These are phyloP conservation scores for Columba guinea DNA, from an alignment of 2,797 vertebrate genomes.

Conservation along the genomic window DNA sequence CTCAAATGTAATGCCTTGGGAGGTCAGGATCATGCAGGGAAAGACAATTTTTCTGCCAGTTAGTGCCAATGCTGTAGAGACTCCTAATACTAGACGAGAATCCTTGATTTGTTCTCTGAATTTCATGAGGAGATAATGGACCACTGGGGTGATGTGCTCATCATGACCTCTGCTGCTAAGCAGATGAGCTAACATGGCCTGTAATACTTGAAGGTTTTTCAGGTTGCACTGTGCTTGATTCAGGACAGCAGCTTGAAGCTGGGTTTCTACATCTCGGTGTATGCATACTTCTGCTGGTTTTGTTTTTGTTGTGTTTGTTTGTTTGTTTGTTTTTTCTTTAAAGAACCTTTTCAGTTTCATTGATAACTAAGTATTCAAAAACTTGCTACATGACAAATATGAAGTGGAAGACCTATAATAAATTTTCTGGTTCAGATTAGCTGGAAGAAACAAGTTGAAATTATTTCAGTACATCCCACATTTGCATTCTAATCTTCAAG, in stretches of 20 bases:
- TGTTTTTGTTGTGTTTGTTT: no score
- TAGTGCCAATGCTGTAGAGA: slow-evolving; percentile 17
- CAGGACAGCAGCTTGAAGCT: not conserved
- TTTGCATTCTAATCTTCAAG: not conserved
- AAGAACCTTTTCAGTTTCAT: not conserved
- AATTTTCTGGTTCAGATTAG: not conserved
- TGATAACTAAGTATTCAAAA: not conserved
- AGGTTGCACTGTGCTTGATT: not conserved
- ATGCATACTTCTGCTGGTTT: not conserved
- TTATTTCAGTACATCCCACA: not conserved
- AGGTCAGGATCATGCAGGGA: slow-evolving; percentile 56
- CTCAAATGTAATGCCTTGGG: not conserved
- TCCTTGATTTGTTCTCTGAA: slow-evolving; percentile 55
- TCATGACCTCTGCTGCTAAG: slow-evolving; percentile 58
- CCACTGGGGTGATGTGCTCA: slow-evolving; percentile 23
- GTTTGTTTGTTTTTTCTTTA: not conserved
- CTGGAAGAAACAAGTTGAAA: not conserved
- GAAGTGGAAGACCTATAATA: not conserved
- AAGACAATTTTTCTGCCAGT: slow-evolving; percentile 51
- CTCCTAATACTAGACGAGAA: slow-evolving; percentile 44
- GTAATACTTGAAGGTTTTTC: slow-evolving; percentile 20
- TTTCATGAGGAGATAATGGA: slow-evolving; percentile 62
- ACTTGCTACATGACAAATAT: not conserved
- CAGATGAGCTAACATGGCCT: slow-evolving; percentile 21
- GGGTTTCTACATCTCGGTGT: not conserved